phyloP scores from a whole-genome alignment of 35 echinoderm and acorn worm species.

The Diadema setosum region DNA sequence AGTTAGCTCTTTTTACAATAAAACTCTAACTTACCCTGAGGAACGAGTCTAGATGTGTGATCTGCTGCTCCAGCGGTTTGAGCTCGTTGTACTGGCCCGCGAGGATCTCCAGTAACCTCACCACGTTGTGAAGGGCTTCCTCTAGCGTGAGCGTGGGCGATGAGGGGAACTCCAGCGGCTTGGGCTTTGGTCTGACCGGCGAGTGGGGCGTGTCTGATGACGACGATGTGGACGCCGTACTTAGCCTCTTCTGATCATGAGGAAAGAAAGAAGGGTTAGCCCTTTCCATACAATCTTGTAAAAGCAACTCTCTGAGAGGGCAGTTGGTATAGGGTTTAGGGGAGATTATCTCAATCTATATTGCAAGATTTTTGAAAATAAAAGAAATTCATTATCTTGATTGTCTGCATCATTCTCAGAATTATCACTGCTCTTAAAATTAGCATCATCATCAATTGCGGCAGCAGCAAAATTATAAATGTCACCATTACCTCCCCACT shows the following conservation, averaged over 20 bases:
- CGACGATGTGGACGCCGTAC: neutral
- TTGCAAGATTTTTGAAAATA: too few species aligned
- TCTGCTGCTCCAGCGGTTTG: constrained; percentile 60
- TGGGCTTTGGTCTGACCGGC: neutral
- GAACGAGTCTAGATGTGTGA: constrained; percentile 59
- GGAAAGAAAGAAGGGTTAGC: neutral
- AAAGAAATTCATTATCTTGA: too few species aligned
- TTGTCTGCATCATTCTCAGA: too few species aligned
- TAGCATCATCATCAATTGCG: too few species aligned
- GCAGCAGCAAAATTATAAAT: too few species aligned
- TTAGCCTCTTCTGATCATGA: neutral
- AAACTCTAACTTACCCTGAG: constrained; percentile 54
- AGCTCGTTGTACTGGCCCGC: constrained; percentile 84
- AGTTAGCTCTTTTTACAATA: too few species aligned
- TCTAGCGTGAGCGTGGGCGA: constrained; percentile 79
- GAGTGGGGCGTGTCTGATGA: neutral
- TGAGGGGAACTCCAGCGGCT: constrained; percentile 56
- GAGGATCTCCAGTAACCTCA: constrained; percentile 66
- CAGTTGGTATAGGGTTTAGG: too few species aligned
- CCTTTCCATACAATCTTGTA: too few species aligned
- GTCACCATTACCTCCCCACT: too few species aligned
- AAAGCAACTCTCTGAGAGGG: too few species aligned
- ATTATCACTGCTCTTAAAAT: too few species aligned
- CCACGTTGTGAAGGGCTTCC: constrained; percentile 80
- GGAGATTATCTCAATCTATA: too few species aligned